These are phyloP conservation scores for Ifrita kowaldi DNA, from an alignment of 2,113 vertebrate species.

Conservation along the genomic window DNA sequence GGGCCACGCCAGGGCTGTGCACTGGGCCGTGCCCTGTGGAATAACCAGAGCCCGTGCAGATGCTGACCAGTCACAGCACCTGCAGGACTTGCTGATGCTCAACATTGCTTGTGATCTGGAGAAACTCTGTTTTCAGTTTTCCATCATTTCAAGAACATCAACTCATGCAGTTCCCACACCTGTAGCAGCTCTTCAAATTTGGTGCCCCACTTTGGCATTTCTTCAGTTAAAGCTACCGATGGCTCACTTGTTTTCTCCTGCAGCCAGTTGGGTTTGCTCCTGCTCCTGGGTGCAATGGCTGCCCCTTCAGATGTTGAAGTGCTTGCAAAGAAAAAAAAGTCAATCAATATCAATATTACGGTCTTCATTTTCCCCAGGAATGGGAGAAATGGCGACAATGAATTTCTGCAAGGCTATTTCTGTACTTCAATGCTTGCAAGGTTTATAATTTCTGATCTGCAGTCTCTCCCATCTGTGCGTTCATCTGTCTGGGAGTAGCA, in stretches of 20 bases:
- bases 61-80: rapidly evolving
- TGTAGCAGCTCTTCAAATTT: not conserved
- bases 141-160: not conserved
- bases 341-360: not conserved
- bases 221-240: not conserved
- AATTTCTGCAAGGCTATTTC: not conserved
- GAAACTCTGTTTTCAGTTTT: not conserved
- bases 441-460: not conserved
- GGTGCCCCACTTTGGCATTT: not conserved
- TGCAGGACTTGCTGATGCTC: not conserved
- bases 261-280: not conserved
- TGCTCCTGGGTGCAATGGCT: not conserved
- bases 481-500: not conserved
- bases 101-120: rapidly evolving
- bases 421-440: not conserved
- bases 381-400: not conserved
- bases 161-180: not conserved
- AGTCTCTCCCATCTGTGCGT: not conserved
- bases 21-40: not conserved
- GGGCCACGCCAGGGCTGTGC: rapidly evolving
- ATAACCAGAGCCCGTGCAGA: not conserved
- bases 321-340: not conserved
- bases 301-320: not conserved
- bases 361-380: not conserved
- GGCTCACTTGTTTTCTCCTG: not conserved